Conservation (phyloP, 2,797 vertebrate genomes). For the Xerus rutilus region DNA sequence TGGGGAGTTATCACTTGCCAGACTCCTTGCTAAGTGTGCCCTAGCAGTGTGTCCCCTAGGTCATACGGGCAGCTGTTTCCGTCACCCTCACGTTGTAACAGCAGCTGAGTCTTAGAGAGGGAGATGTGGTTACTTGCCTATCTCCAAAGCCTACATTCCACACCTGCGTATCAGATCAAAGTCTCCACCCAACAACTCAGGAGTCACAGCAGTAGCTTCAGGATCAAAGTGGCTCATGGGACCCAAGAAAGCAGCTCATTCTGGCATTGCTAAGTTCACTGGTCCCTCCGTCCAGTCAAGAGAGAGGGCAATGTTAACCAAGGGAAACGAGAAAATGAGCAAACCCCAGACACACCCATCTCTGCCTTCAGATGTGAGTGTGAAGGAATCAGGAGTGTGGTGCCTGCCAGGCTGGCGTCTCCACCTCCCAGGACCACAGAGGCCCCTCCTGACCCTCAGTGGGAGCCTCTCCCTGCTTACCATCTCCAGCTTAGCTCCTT, state of each 20-base stretch:
- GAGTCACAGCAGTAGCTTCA: fast-evolving
- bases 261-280: fast-evolving
- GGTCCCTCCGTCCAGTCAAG: not conserved
- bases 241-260: too few species aligned
- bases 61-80: fast-evolving
- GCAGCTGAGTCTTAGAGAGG: not conserved
- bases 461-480: fast-evolving
- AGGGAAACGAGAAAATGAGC: not conserved
- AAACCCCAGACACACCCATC: fast-evolving
- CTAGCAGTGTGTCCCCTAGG: not conserved
- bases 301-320: fast-evolving
- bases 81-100: fast-evolving
- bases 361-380: too few species aligned
- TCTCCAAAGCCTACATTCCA: not conserved
- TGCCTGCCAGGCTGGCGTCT: too few species aligned
- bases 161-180: too few species aligned
- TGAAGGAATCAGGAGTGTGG: not conserved
- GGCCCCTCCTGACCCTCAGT: fast-evolving
- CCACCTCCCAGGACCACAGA: not conserved
- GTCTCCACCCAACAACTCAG: fast-evolving
- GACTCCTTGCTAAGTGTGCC: too few species aligned
- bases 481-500: not conserved
- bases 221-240: fast-evolving
- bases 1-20: fast-evolving
- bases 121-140: not conserved